Percentiles rank a stretch among this genome's conserved stretches.
Conservation (phyloP, 2,113 vertebrate species). For the Pelmatolapia mariae region DNA sequence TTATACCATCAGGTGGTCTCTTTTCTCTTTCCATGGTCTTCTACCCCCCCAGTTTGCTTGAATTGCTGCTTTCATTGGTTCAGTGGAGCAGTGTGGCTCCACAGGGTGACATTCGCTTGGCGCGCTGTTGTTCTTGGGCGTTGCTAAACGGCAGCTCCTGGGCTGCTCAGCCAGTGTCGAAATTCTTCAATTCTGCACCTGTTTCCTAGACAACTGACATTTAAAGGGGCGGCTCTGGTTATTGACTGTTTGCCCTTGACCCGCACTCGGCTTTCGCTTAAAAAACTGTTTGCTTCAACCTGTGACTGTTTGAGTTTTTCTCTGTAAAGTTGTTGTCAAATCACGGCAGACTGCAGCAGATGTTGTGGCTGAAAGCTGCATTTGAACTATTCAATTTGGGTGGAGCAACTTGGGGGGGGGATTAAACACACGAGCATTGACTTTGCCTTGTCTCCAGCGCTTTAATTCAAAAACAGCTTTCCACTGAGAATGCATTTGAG, state of each 20-base stretch:
- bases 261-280: constrained; percentile 9
- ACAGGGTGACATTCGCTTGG: constrained; percentile 22
- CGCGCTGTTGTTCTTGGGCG: constrained; percentile 7
- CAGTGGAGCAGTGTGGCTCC: constrained; percentile 13
- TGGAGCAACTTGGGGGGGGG: not conserved
- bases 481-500: not conserved
- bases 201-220: constrained; percentile 66
- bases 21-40: not conserved
- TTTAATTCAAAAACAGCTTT: not conserved
- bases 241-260: constrained; percentile 49
- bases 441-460: not conserved
- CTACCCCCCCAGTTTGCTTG: not conserved
- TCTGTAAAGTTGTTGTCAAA: not conserved
- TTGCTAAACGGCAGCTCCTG: constrained; percentile 20
- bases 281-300: constrained; percentile 9
- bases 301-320: not conserved
- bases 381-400: not conserved
- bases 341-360: not conserved
- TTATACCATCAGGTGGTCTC: constrained; percentile 25
- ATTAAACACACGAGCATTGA: not conserved
- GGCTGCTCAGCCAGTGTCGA: constrained; percentile 32
- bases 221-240: constrained; percentile 47
- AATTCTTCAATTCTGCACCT: constrained; percentile 52
- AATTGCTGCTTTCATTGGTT: constrained; percentile 20
- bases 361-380: not conserved